phyloP scores from a whole-genome alignment of 2,888 invertebrate species.

The Sialis fuliginosa region DNA sequence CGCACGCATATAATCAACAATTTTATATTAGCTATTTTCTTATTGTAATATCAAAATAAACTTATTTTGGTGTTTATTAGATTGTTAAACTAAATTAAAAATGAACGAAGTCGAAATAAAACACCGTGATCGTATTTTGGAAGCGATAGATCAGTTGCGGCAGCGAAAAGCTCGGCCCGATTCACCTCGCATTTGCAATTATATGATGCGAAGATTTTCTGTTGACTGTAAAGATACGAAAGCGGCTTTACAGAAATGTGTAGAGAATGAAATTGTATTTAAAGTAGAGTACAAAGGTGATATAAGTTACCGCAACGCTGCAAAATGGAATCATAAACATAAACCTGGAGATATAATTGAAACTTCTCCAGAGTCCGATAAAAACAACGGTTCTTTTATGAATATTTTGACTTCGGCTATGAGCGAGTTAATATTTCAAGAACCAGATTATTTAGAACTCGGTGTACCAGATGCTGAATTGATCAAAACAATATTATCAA shows the following conservation, averaged over 20 bases:
- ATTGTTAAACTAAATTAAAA: background rate
- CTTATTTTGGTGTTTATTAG: too few species aligned
- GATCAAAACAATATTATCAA: constrained; percentile 42
- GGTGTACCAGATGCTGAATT: constrained; percentile 53
- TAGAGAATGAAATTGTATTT: constrained; percentile 54
- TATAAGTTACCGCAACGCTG: constrained; percentile 69
- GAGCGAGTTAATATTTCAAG: constrained; percentile 49
- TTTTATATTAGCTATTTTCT: too few species aligned
- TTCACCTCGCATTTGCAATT: constrained; percentile 65
- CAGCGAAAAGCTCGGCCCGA: constrained; percentile 73
- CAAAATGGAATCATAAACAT: constrained; percentile 26
- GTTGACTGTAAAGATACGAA: constrained; percentile 49
- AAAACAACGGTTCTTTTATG: constrained; percentile 27
- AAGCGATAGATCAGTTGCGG: constrained; percentile 70
- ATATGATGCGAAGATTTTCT: constrained; percentile 56
- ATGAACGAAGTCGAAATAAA: constrained; percentile 28
- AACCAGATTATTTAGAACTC: constrained; percentile 51
- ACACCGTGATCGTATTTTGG: constrained; percentile 58
- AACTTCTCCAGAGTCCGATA: constrained; percentile 20
- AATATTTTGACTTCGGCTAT: constrained; percentile 47
- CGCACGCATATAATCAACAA: too few species aligned
- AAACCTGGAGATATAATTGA: constrained; percentile 1
- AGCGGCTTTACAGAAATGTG: constrained; percentile 53
- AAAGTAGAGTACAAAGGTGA: constrained; percentile 78
- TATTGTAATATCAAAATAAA: too few species aligned